Evolutionary conservation across 1,140 invertebrate species (phyloP).

Genomic region (Papilio polytes): DNA sequence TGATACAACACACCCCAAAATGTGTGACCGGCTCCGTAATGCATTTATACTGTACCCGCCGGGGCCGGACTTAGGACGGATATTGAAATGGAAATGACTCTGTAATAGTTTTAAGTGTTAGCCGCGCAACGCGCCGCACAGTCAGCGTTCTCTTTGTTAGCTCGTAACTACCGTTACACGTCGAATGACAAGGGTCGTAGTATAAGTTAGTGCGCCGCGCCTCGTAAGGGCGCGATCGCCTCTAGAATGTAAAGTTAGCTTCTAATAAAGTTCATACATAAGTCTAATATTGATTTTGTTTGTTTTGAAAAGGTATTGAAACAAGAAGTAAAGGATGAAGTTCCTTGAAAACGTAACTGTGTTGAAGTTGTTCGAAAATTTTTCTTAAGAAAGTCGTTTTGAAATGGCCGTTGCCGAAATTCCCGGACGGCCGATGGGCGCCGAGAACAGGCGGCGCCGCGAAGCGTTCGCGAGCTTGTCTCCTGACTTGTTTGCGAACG

Average conservation of each 20-base stretch:
- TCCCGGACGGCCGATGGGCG: slow-evolving; percentile 61
- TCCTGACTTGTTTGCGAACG: slow-evolving; percentile 63
- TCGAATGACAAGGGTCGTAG: slow-evolving; percentile 58
- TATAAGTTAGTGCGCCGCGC: slow-evolving; percentile 71
- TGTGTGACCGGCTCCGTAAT: slow-evolving; percentile 64
- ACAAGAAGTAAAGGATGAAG: slow-evolving; percentile 85
- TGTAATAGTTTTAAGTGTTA: slow-evolving; percentile 52
- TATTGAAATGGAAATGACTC: slow-evolving; percentile 45
- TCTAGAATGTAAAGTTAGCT: slow-evolving; percentile 75
- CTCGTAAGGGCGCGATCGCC: slow-evolving; percentile 57
- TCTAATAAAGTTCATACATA: slow-evolving; percentile 81
- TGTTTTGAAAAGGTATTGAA: slow-evolving; percentile 85
- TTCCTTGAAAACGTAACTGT: slow-evolving; percentile 82
- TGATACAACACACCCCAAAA: slow-evolving; percentile 68
- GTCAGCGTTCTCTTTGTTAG: slow-evolving; percentile 45
- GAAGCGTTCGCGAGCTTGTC: slow-evolving; percentile 55
- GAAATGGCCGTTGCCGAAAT: slow-evolving; percentile 72
- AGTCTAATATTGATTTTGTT: slow-evolving; percentile 85
- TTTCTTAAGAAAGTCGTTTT: slow-evolving; percentile 74
- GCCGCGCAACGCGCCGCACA: slow-evolving; percentile 35
- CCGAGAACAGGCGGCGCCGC: slow-evolving; percentile 60
- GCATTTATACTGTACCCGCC: slow-evolving; percentile 77
- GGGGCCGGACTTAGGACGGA: slow-evolving; percentile 51
- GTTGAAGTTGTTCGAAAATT: slow-evolving; percentile 81
- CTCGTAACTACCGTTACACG: slow-evolving; percentile 55